Base-by-base conservation (phyloP, 2,888 invertebrate genomes). In the Sminthurinus aureus region DNA sequence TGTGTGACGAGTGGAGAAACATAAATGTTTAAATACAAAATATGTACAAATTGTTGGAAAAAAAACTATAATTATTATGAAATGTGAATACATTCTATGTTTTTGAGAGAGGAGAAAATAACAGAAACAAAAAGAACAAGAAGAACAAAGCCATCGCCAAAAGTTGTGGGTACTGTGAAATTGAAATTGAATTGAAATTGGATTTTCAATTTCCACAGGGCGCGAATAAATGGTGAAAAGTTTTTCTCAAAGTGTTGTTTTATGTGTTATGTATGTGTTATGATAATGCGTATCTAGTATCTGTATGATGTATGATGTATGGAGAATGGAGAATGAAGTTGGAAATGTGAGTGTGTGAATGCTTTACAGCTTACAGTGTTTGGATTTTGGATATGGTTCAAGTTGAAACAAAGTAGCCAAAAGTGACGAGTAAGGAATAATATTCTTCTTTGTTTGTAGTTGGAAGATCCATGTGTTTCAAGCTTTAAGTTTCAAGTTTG, bases 141-240 rank as follows among this genome's bases (percentile, higher is more conserved):
- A 20, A 67, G n/a, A 38, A 38, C 1, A 38, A 6, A 38, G 38
- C 38, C 38, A 38, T 38, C 38, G 38, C 38, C 38, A 38, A 38
- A 38, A 38, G 38, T 38, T 1, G 1, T 38, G 1, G 38, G 38
- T 38, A 38, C 3, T 38, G 38, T 58, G 58, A 58, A 58, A 71
- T 20, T 71, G 22, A 71, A 22, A 22, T 20, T 71, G 71, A 26
- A 71, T 38, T 38, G 38, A 38, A 38, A 38, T 38, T 38, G 38
- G 38, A 38, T 38, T 38, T 38, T 38, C 38, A 38, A 38, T 71
- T 71, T 71, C 71, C 71, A 24, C 26, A 15, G 71, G 71, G 71
- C 26, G 71, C 71, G 24, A 71, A 71, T 71, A 71, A 71, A 71
- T 71, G 38, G 38, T 38, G 38, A 38, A 71, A 71, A 58, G 58